phyloP scores from a whole-genome alignment of 2,113 vertebrate species.

The Sarotherodon lohbergeri region DNA sequence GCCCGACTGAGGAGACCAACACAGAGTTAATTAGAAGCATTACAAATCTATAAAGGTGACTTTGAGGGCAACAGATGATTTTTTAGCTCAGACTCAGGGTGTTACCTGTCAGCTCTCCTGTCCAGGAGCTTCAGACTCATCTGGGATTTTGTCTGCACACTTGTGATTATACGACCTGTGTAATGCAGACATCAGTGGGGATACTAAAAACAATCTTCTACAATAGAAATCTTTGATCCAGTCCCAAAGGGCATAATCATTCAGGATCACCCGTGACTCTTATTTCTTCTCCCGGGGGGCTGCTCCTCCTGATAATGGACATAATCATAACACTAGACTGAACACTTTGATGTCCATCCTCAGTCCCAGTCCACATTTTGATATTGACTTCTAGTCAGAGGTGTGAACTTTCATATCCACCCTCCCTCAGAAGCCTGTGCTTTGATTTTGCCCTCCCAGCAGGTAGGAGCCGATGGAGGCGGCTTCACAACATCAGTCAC shows the following conservation, averaged over 20 bases:
- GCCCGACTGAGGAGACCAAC: background rate
- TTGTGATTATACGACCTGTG: background rate
- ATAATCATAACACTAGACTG: background rate
- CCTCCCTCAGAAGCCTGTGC: background rate
- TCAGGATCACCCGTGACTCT: background rate
- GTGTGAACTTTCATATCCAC: background rate
- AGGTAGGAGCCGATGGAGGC: background rate
- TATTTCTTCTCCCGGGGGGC: background rate
- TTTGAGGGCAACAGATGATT: background rate
- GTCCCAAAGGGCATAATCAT: background rate
- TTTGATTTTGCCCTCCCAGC: conserved; percentile 30
- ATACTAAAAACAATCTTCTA: background rate
- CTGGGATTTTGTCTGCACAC: background rate
- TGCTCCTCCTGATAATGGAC: background rate
- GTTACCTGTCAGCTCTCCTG: background rate
- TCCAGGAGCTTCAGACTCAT: background rate
- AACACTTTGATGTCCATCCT: background rate
- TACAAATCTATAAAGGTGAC: background rate
- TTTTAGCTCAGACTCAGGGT: background rate
- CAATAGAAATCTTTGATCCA: background rate
- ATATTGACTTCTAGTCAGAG: background rate
- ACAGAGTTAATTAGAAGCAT: background rate
- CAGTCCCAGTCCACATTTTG: background rate
- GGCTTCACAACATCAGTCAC: background rate
- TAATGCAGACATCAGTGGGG: background rate